Conservation (phyloP, 2,797 vertebrate species). For the Ceyx erithaca region DNA sequence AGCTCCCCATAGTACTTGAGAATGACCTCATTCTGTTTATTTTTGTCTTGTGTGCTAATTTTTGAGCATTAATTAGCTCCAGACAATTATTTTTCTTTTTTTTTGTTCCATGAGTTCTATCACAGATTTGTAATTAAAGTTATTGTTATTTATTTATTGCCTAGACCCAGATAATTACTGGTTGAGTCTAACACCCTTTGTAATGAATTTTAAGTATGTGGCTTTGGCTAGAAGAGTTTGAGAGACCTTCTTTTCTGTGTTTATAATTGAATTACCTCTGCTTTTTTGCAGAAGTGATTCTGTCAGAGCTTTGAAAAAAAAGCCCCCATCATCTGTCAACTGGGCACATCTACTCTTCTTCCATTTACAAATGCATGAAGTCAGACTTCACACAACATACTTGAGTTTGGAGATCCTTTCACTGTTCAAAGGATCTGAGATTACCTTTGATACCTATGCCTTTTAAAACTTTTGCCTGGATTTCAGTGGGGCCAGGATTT, state of each 20-base stretch:
- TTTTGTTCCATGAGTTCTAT: not conserved
- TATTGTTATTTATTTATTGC: slow-evolving; percentile 1
- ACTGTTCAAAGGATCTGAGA: not conserved
- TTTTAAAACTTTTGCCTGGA: not conserved
- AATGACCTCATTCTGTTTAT: slow-evolving; percentile 6
- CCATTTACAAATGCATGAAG: not conserved
- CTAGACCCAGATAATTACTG: not conserved
- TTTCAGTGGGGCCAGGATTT: not conserved
- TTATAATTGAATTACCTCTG: not conserved
- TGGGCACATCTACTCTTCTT: not conserved
- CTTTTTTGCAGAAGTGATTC: not conserved
- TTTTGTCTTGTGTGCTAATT: not conserved
- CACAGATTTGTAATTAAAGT: not conserved
- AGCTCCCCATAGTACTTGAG: not conserved
- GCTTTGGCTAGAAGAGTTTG: not conserved
- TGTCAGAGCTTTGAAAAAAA: not conserved
- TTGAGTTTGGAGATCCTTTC: not conserved
- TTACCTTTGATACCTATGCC: not conserved
- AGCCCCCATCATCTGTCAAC: not conserved
- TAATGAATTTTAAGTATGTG: not conserved
- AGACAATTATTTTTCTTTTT: not conserved
- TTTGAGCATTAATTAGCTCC: slow-evolving; percentile 6
- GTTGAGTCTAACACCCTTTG: not conserved
- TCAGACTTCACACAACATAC: not conserved
- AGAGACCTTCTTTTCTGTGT: not conserved